Evolutionary conservation across 2,797 vertebrate genomes (phyloP).

Genomic region (Syngnathus acus): DNA sequence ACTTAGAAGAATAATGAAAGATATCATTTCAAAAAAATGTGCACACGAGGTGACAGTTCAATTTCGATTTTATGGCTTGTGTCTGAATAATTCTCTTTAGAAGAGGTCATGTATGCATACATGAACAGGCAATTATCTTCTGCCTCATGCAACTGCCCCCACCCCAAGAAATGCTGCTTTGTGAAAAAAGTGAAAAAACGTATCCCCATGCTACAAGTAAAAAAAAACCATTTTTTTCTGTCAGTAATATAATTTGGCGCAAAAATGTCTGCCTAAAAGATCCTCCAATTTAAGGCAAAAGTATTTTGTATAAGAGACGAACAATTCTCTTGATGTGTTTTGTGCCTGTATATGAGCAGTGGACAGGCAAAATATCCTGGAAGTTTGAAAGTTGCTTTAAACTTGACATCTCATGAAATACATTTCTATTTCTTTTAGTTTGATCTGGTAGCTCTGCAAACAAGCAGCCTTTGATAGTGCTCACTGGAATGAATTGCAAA

Average conservation of each 20-base stretch:
- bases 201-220: no score
- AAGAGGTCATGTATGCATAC: not conserved
- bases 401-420: not conserved
- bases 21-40: not conserved
- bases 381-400: not conserved
- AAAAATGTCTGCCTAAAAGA: no score
- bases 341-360: not conserved
- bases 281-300: no score
- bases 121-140: not conserved
- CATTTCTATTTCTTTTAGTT: not conserved
- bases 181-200: no score
- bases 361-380: not conserved
- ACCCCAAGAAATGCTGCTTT: no score
- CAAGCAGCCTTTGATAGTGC: not conserved
- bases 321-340: no score
- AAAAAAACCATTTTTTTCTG: no score
- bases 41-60: not conserved
- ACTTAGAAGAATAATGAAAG: not conserved
- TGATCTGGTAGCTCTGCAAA: not conserved
- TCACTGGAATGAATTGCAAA: not conserved
- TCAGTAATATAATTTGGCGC: no score
- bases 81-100: not conserved
- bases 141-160: no score
- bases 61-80: not conserved
- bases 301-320: no score